phyloP scores from a whole-genome alignment of 1,140 invertebrate species.

The Nixonia krombeini region DNA sequence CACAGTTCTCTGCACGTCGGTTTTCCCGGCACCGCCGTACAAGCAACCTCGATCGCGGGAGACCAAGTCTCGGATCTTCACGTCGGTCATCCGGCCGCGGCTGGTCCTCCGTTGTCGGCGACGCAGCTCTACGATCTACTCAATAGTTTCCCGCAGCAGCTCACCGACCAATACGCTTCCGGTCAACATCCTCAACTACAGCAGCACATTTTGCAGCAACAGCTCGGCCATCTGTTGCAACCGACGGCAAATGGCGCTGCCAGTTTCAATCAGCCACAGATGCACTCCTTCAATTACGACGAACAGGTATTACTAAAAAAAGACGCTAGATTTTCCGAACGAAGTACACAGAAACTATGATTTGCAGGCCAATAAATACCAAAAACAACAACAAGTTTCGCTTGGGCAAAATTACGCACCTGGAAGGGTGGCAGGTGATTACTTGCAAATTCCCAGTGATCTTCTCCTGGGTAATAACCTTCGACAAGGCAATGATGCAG shows the following conservation, averaged over 20 bases:
- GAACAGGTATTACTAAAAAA: slow-evolving; percentile 55
- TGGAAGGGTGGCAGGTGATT: slow-evolving; percentile 58
- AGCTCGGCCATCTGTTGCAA: slow-evolving; percentile 57
- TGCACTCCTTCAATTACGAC: slow-evolving; percentile 73
- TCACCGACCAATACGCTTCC: slow-evolving; percentile 63
- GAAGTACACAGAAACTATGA: not conserved
- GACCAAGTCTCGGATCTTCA: slow-evolving; percentile 56
- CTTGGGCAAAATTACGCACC: slow-evolving; percentile 54
- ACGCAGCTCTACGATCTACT: slow-evolving; percentile 74
- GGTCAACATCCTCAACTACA: slow-evolving; percentile 68
- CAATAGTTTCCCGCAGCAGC: slow-evolving; percentile 70
- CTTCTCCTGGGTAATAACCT: slow-evolving; percentile 13
- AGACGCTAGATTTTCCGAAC: no score
- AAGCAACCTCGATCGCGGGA: slow-evolving; percentile 33
- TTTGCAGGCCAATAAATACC: slow-evolving; percentile 49
- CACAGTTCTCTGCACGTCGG: slow-evolving; percentile 60
- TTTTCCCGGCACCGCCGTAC: slow-evolving; percentile 38
- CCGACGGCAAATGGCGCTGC: slow-evolving; percentile 27
- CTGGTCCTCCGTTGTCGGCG: slow-evolving; percentile 66
- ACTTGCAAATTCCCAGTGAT: slow-evolving; percentile 40
- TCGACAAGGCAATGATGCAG: slow-evolving; percentile 28
- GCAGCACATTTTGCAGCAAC: slow-evolving; percentile 68
- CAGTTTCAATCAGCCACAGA: slow-evolving; percentile 67
- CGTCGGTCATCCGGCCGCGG: slow-evolving; percentile 51
- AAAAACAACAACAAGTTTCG: slow-evolving; percentile 48